Conservation (phyloP, 2,113 vertebrate genomes). For the Colaptes auratus region DNA sequence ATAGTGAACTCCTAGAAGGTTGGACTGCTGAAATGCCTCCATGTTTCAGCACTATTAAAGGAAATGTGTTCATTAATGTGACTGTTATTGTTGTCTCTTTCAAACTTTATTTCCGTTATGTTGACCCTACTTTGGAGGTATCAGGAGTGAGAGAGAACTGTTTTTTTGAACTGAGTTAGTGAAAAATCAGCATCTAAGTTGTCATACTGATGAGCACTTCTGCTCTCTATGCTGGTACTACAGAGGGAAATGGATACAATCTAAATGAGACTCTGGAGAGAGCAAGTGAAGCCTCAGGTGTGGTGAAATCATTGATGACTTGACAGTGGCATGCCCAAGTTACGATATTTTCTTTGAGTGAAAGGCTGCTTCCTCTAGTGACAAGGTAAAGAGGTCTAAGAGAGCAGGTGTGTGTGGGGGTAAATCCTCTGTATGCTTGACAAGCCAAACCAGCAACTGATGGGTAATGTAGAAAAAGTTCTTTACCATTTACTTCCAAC, state of each 20-base stretch:
- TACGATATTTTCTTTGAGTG: background rate
- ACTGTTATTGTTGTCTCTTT: background rate
- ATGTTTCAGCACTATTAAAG: background rate
- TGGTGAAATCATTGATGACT: background rate
- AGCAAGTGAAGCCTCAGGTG: background rate
- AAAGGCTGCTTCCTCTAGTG: background rate
- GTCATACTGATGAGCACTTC: background rate
- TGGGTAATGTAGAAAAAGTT: background rate
- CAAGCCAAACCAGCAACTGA: background rate
- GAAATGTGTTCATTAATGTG: background rate
- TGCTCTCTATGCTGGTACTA: background rate
- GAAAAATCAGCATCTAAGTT: background rate
- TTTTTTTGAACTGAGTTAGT: background rate
- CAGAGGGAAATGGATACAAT: background rate
- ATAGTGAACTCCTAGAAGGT: background rate
- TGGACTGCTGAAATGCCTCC: background rate
- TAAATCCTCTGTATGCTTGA: background rate
- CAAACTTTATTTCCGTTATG: background rate
- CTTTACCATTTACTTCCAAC: constrained; percentile 1
- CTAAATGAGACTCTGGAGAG: background rate
- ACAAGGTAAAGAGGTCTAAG: background rate
- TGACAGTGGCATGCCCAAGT: background rate
- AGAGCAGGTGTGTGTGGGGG: accelerated
- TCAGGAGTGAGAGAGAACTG: background rate
- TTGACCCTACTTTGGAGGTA: background rate